These are phyloP conservation scores for Vulpes lagopus DNA, from an alignment of 2,113 vertebrate species.

Conservation along the genomic window DNA sequence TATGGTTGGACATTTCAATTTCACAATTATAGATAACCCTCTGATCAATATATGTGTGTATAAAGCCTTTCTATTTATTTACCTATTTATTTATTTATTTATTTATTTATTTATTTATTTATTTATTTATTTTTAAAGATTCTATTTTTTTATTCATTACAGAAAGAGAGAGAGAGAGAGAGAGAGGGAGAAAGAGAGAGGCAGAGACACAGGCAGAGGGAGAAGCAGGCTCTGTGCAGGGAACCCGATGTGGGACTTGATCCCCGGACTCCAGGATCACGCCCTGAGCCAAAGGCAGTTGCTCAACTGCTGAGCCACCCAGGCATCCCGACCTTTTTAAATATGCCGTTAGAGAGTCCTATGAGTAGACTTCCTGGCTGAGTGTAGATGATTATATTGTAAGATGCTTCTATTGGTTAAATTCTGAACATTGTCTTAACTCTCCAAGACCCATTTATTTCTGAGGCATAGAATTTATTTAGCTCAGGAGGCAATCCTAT, in stretches of 20 bases:
- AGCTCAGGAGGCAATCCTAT: neutral
- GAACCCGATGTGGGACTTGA: too few species aligned
- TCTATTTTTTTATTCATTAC: too few species aligned
- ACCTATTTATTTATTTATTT: too few species aligned
- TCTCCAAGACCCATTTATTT: neutral
- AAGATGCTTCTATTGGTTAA: neutral
- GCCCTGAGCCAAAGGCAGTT: too few species aligned
- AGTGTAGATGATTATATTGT: neutral
- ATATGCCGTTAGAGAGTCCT: neutral
- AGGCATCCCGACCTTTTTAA: neutral
- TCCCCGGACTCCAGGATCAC: too few species aligned
- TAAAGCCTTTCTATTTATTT: neutral
- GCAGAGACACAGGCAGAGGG: too few species aligned
- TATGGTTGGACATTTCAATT: neutral
- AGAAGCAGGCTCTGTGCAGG: too few species aligned
- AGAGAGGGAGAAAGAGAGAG: too few species aligned
- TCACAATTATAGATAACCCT: neutral
- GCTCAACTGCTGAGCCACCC: too few species aligned
- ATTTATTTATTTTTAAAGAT: too few species aligned
- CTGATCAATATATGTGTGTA: neutral
- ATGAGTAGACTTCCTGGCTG: neutral
- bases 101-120: too few species aligned
- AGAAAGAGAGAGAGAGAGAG: too few species aligned
- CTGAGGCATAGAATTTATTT: neutral
- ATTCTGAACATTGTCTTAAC: neutral